phyloP scores from a whole-genome alignment of 1,140 invertebrate genomes.

The Polypedilum pembai region DNA sequence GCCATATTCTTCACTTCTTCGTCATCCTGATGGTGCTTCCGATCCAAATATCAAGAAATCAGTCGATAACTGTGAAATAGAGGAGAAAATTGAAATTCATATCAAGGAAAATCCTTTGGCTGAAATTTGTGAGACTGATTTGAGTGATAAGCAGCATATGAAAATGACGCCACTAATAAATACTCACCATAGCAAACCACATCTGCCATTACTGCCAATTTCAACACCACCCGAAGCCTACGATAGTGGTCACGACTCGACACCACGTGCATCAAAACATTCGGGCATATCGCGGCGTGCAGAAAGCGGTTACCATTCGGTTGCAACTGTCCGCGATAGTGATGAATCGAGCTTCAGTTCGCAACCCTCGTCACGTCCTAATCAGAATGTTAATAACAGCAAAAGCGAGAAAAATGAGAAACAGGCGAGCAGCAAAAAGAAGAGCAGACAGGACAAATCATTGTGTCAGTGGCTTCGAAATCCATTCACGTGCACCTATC shows the following conservation, averaged over 20 bases:
- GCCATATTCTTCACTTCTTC: constrained; percentile 52
- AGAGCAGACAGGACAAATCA: constrained; percentile 51
- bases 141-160: constrained; percentile 46
- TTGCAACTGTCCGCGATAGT: constrained; percentile 65
- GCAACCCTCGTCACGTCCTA: constrained; percentile 50
- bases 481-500: constrained; percentile 62
- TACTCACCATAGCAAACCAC: constrained; percentile 41
- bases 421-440: constrained; percentile 46
- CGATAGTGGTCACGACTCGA: constrained; percentile 71
- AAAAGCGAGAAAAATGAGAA: constrained; percentile 37
- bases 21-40: constrained; percentile 83
- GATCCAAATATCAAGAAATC: constrained; percentile 78
- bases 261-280: constrained; percentile 67
- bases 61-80: constrained; percentile 45
- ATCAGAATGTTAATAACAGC: constrained; percentile 35
- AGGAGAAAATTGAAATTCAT: constrained; percentile 43
- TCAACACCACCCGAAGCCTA: constrained; percentile 58
- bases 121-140: constrained; percentile 48
- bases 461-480: constrained; percentile 57
- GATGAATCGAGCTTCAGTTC: constrained; percentile 76
- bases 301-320: constrained; percentile 83
- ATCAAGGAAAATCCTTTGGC: constrained; percentile 44
- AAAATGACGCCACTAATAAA: constrained; percentile 47
- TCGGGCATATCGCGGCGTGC: constrained; percentile 64
- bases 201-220: constrained; percentile 39